A percentile compares a stretch with the other conserved stretches of the same genome.
Evolutionary conservation across 2,113 vertebrate species (phyloP).

Genomic region (Antigone vipio): DNA sequence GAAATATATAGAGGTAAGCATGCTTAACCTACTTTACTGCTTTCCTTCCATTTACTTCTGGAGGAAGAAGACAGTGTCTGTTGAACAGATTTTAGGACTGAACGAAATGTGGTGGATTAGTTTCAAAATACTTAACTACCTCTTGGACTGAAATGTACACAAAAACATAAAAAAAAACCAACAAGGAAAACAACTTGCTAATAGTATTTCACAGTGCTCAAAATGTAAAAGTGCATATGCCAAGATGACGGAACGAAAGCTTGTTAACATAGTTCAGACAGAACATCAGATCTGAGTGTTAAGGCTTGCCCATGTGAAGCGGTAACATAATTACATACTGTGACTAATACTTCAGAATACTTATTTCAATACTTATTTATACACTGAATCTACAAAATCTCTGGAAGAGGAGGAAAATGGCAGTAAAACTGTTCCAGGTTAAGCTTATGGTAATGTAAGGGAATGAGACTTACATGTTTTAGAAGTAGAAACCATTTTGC

Average conservation of each 20-base stretch:
- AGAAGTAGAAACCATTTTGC: not conserved
- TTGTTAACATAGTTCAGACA: not conserved
- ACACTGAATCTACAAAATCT: not conserved
- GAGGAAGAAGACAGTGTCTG: not conserved
- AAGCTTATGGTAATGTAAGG: not conserved
- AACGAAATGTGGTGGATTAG: not conserved
- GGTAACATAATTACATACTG: not conserved
- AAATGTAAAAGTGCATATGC: not conserved
- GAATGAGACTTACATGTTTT: not conserved
- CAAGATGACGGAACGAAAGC: not conserved
- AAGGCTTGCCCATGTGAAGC: not conserved
- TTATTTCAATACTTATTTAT: not conserved
- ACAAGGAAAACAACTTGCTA: not conserved
- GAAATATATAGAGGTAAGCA: conserved; percentile 84
- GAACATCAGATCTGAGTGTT: not conserved
- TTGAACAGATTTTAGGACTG: not conserved
- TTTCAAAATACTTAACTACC: not conserved
- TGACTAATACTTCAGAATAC: not conserved
- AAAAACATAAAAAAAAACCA: not conserved
- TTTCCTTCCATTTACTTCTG: not conserved
- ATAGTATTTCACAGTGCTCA: not conserved
- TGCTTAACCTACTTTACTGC: not conserved
- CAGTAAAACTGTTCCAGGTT: not conserved
- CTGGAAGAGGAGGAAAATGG: not conserved
- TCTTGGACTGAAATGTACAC: not conserved